phyloP scores from a whole-genome alignment of 2,797 vertebrate species.

The Pelochelys cantorii region DNA sequence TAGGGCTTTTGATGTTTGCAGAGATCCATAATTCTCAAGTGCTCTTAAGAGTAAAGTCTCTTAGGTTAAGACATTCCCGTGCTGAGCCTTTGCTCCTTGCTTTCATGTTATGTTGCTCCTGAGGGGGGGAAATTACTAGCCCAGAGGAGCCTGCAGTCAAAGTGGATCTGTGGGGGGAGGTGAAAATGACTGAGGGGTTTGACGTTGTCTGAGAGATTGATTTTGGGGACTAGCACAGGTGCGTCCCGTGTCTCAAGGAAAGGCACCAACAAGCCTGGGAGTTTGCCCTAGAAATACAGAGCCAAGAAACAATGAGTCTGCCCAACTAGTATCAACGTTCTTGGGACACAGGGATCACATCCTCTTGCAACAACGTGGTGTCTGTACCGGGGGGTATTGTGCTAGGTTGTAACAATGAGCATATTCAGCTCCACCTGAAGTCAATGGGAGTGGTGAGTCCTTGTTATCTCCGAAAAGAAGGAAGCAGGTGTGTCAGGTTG shows the following conservation, averaged over 20 bases:
- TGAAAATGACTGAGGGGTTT: accelerated
- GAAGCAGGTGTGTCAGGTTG: not conserved
- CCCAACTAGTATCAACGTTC: not conserved
- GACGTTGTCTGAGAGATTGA: accelerated
- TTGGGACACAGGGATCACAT: not conserved
- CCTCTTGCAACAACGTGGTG: not conserved
- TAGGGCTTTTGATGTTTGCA: not conserved
- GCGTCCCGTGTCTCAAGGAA: not conserved
- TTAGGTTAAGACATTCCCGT: not conserved
- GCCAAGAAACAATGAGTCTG: not conserved
- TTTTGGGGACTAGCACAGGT: not conserved
- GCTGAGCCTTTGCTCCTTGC: accelerated
- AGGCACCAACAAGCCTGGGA: not conserved
- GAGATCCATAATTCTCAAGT: not conserved
- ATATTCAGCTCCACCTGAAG: not conserved
- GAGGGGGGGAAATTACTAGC: not conserved
- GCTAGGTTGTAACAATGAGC: not conserved
- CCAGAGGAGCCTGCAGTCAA: not conserved
- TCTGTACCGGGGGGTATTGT: not conserved
- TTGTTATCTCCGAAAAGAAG: not conserved
- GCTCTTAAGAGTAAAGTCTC: not conserved
- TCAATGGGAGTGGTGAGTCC: not conserved
- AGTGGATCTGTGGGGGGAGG: not conserved
- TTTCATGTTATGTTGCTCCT: accelerated
- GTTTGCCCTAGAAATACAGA: not conserved